Conservation (phyloP, 2,113 vertebrate genomes). For the Mus spicilegus region DNA sequence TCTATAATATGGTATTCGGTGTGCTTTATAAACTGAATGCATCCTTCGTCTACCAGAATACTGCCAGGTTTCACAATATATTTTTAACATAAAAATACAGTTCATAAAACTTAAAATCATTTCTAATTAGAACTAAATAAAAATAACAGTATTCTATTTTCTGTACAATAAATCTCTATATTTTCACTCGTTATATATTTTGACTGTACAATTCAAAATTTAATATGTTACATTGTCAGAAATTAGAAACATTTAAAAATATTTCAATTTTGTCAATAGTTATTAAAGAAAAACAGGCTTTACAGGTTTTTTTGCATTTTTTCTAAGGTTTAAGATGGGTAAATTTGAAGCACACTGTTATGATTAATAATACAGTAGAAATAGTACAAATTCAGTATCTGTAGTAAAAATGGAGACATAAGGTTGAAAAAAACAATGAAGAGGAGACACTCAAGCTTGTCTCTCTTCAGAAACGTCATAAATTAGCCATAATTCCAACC, state of each 20-base stretch:
- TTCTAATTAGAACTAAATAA: background rate
- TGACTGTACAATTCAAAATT: background rate
- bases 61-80: background rate
- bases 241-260: background rate
- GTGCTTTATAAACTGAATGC: background rate
- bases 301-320: background rate
- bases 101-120: background rate
- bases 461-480: background rate
- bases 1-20: background rate
- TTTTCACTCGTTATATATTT: background rate
- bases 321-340: background rate
- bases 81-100: background rate
- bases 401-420: background rate
- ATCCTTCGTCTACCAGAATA: background rate
- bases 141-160: background rate
- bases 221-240: background rate
- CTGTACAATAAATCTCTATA: background rate
- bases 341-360: background rate
- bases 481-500: background rate
- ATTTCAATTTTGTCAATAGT: background rate
- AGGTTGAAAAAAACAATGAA: background rate
- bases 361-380: background rate
- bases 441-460: background rate
- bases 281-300: background rate
- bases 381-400: background rate